phyloP scores from a whole-genome alignment of 2,888 invertebrate genomes.

The Malthinus seriepunctatus region DNA sequence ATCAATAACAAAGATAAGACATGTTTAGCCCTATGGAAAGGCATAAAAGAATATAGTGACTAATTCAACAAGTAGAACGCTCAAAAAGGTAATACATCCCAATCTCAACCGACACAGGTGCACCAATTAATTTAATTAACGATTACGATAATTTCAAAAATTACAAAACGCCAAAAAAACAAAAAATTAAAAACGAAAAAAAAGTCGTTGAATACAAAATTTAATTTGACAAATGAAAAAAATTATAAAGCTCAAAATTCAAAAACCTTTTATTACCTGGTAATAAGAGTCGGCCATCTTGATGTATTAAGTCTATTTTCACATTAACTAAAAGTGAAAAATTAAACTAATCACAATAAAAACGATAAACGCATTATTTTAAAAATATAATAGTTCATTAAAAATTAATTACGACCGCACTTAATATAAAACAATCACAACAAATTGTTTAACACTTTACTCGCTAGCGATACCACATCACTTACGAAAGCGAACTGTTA shows the following conservation, averaged over 20 bases:
- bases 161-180: neutral
- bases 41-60: too few relatives aligned
- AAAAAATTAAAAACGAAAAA: neutral
- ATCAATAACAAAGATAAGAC: too few relatives aligned
- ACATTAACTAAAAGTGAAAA: conserved; percentile 29
- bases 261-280: conserved; percentile 58
- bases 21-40: too few relatives aligned
- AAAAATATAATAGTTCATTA: neutral
- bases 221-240: too few relatives aligned
- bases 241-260: conserved; percentile 2
- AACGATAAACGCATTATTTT: neutral
- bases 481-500: conserved; percentile 37
- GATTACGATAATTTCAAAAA: neutral
- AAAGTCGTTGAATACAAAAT: neutral
- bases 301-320: conserved; percentile 45
- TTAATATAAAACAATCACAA: neutral
- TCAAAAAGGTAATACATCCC: too few relatives aligned
- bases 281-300: conserved; percentile 71
- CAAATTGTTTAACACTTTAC: neutral
- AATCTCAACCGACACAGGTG: neutral
- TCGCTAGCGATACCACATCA: conserved; percentile 13
- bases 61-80: too few relatives aligned
- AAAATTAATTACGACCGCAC: conserved; percentile 4
- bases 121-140: neutral
- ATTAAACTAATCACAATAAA: conserved; percentile 2